A percentile compares a stretch with the other conserved stretches of the same genome.
Conservation (phyloP, 2,888 invertebrate genomes). For the Tridacna crocea region DNA sequence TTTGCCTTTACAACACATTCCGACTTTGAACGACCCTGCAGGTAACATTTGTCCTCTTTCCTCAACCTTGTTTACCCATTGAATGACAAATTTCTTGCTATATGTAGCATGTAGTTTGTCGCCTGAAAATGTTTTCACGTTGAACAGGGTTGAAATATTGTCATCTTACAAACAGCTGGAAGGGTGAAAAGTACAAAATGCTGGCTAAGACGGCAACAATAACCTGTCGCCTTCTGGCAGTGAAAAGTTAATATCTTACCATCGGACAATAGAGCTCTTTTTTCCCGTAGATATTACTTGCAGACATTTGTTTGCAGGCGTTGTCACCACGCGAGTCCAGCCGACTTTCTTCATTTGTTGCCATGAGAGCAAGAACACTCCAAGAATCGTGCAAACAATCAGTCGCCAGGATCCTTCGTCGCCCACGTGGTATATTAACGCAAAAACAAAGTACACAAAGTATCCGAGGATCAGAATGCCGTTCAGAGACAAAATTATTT, state of each 20-base stretch:
- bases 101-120: too few species aligned
- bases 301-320: neutral
- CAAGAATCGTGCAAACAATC: constrained; percentile 54
- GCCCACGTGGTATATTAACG: constrained; percentile 59
- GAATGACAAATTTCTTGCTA: too few species aligned
- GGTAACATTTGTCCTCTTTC: too few species aligned
- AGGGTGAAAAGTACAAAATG: too few species aligned
- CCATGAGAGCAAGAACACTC: constrained; percentile 35
- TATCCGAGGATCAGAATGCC: constrained; percentile 36
- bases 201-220: too few species aligned
- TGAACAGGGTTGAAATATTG: too few species aligned
- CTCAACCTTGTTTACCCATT: too few species aligned
- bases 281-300: constrained; percentile 8
- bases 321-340: neutral
- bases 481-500: neutral
- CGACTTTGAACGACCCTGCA: too few species aligned
- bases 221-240: too few species aligned
- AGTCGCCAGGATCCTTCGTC: constrained; percentile 66
- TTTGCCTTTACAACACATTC: too few species aligned
- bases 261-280: constrained; percentile 32
- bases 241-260: constrained; percentile 36
- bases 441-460: constrained; percentile 57
- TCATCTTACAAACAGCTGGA: too few species aligned
- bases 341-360: constrained; percentile 31
- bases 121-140: too few species aligned